A percentile compares a stretch with the other conserved stretches of the same genome.
Conservation (phyloP, 2,888 invertebrate genomes). For the Trachelus troglodyta region DNA sequence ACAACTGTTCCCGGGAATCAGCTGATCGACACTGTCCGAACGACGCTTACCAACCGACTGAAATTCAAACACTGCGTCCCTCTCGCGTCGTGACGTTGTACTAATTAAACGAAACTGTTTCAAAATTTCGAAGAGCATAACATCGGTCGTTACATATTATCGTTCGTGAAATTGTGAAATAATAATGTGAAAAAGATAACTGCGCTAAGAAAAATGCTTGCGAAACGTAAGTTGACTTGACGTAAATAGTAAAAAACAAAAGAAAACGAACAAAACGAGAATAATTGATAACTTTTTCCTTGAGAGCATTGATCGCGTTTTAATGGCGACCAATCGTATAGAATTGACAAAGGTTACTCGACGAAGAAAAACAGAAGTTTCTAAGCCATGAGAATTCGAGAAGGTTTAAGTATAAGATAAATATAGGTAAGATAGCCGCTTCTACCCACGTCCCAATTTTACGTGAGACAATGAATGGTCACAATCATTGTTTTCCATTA, state of each 20-base stretch:
- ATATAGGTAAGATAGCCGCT: neutral
- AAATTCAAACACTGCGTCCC: neutral
- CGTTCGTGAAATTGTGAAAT: neutral
- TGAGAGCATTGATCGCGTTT: neutral
- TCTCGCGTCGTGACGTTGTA: neutral
- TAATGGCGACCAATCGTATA: neutral
- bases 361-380: neutral
- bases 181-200: neutral
- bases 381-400: neutral
- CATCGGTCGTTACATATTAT: neutral
- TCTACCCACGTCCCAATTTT: constrained; percentile 61
- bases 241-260: constrained; percentile 34
- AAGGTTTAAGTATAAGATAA: neutral
- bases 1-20: neutral
- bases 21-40: neutral
- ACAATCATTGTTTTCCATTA: constrained; percentile 49
- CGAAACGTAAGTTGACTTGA: neutral
- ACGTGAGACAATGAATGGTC: constrained; percentile 48
- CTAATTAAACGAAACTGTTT: neutral
- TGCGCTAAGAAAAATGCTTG: neutral
- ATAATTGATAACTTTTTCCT: neutral
- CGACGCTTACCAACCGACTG: neutral
- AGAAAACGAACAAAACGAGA: constrained; percentile 17
- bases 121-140: neutral
- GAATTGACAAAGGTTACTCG: neutral